Evolutionary conservation across 2,888 invertebrate species (phyloP).

Genomic region (Acleris holmiana): DNA sequence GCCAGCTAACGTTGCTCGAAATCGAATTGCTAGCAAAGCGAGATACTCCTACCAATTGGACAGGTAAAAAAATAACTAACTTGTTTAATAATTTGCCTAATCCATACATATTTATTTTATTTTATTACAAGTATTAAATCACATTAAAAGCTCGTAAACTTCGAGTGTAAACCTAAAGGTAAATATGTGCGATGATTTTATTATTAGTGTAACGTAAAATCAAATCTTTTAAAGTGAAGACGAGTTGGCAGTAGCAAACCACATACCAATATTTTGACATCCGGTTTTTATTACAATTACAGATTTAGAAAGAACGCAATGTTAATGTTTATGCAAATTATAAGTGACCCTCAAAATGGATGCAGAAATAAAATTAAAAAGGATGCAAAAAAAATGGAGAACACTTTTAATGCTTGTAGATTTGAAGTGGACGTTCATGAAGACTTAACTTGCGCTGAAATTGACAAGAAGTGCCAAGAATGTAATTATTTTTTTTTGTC

Average conservation of each 20-base stretch:
- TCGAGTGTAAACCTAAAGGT: no score
- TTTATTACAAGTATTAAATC: no score
- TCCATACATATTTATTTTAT: no score
- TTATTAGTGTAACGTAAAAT: no score
- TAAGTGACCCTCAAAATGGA: constrained; percentile 1
- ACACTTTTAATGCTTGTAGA: constrained; percentile 17
- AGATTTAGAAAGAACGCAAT: constrained; percentile 25
- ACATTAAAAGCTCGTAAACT: no score
- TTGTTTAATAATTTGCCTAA: no score
- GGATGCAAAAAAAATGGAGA: constrained; percentile 2
- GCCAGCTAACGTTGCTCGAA: background rate
- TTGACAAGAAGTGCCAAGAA: constrained; percentile 20
- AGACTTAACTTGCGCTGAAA: constrained; percentile 24
- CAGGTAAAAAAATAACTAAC: background rate
- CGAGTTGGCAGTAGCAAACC: no score
- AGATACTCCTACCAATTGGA: constrained; percentile 19
- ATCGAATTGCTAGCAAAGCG: constrained; percentile 16
- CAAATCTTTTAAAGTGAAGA: no score
- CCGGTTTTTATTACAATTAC: background rate
- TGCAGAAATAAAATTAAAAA: constrained; percentile 6
- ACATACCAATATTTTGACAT: background rate
- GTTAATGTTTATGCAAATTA: constrained; percentile 26
- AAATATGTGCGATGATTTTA: no score
- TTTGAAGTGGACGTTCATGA: constrained; percentile 17
- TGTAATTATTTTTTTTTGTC: constrained; percentile 21